A percentile compares a stretch with the other conserved stretches of the same genome.
Conservation (phyloP, 1,140 invertebrate species). For the Penaeus vannamei region DNA sequence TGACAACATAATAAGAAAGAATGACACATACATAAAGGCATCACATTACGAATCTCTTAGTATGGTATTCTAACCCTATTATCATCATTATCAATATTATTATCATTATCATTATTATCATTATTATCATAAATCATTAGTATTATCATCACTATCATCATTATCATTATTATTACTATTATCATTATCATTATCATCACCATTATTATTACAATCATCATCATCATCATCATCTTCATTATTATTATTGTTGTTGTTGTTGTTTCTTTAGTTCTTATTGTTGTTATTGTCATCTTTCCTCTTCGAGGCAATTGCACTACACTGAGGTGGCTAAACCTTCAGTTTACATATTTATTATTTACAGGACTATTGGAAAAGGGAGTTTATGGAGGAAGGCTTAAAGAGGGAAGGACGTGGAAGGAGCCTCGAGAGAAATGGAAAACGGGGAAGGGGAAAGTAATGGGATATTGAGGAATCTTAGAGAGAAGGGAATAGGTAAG, state of each 20-base stretch:
- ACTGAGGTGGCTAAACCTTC: not conserved
- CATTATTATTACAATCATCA: not conserved
- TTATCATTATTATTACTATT: not conserved
- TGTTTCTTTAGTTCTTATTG: not conserved
- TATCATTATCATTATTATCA: too few species aligned
- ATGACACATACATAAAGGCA: too few species aligned
- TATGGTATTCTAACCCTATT: too few species aligned
- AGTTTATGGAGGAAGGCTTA: not conserved
- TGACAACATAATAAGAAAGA: too few species aligned
- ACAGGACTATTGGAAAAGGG: not conserved
- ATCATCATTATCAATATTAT: too few species aligned
- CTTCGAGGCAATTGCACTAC: not conserved
- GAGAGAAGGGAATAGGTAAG: not conserved
- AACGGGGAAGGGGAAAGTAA: not conserved
- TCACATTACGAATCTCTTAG: too few species aligned
- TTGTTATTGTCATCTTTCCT: not conserved
- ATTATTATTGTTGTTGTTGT: not conserved
- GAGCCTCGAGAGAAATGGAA: not conserved
- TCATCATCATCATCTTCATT: not conserved
- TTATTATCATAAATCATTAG: too few species aligned
- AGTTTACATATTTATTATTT: not conserved
- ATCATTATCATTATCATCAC: not conserved
- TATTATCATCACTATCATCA: too few species aligned
- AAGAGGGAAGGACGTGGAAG: not conserved
- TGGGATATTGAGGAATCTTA: not conserved